Conservation (phyloP, 2,113 vertebrate genomes). For the Barnardius zonarius region DNA sequence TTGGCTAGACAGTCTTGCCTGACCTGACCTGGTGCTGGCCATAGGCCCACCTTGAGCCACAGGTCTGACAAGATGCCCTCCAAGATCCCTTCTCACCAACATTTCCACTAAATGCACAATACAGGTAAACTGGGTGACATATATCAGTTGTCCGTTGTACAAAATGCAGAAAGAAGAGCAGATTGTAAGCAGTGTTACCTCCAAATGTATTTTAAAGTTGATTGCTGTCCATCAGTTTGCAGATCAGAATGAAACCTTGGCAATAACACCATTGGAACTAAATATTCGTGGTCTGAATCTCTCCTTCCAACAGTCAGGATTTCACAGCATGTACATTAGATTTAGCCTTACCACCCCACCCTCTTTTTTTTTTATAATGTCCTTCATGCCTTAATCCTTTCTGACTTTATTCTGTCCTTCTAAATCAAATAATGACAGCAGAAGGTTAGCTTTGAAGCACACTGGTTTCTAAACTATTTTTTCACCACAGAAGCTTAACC, state of each 20-base stretch:
- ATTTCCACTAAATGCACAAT: not conserved
- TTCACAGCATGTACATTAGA: not conserved
- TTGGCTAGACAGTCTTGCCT: not conserved
- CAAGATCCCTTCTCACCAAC: not conserved
- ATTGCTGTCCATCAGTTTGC: not conserved
- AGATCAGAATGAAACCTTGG: not conserved
- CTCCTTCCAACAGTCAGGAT: not conserved
- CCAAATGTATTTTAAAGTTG: not conserved
- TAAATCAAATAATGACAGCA: not conserved
- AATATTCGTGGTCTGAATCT: not conserved
- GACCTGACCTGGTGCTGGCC: not conserved
- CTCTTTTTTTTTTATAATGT: not conserved
- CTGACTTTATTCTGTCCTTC: constrained; percentile 1
- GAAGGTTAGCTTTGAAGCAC: not conserved
- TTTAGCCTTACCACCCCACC: not conserved
- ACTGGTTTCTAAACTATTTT: not conserved
- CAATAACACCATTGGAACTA: not conserved
- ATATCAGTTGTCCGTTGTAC: not conserved
- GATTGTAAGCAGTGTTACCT: not conserved
- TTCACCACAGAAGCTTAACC: not conserved
- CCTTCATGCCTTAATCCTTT: not conserved
- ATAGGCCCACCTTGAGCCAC: not conserved
- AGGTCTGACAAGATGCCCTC: not conserved
- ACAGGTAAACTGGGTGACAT: not conserved
- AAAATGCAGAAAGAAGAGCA: not conserved